Base-by-base conservation (phyloP, 2,888 invertebrate species). In the Anoplius nigerrimus region DNA sequence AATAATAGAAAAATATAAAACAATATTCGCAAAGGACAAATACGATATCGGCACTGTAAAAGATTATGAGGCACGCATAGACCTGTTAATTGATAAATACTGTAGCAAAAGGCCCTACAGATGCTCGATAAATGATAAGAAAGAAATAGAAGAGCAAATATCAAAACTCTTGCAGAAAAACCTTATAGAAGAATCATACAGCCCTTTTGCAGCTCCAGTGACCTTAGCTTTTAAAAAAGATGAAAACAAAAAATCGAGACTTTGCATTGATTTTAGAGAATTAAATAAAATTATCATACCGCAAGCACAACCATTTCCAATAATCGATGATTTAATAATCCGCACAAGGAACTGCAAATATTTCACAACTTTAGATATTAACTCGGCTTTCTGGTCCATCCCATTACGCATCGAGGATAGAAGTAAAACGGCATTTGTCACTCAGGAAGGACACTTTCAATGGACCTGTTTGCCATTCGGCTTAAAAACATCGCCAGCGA, bases 231-330 rank as follows among this genome's bases (percentile, higher is more conserved):
- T 20, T 8, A 54, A 54, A n/a, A 56, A 21, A 24, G 56, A 27
- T 5, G 56, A 27, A 56, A 21, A 21, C 13, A 56, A 24, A 42
- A 56, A 42, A 56, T 34, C 34, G 4, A 24, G 56, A 18, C 42
- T 56, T 5, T 56, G 24, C 24, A 56, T 56, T 2, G 56, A 56
- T n/a, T 56, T 27, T 24, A 22, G 56, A 27, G 56, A 56, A 2
- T 56, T 75, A 57, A 71, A 73, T 22, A 70, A 62, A 34, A 53
- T 68, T 1, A 22, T 68, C 46, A 42, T 67, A 11, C 70, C 65
- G n/a, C 53, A 73, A 71, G 13, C 56, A 8, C 56, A 56, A 56
- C 71, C 74, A 13, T 74, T 74, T 42, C 74, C 74, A 20, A 43
- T 53, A 46, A 63, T 71, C 8, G 46, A 59, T 15, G 74, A 74